phyloP scores from a whole-genome alignment of 2,113 vertebrate species.

The Triplophysa siluroides region DNA sequence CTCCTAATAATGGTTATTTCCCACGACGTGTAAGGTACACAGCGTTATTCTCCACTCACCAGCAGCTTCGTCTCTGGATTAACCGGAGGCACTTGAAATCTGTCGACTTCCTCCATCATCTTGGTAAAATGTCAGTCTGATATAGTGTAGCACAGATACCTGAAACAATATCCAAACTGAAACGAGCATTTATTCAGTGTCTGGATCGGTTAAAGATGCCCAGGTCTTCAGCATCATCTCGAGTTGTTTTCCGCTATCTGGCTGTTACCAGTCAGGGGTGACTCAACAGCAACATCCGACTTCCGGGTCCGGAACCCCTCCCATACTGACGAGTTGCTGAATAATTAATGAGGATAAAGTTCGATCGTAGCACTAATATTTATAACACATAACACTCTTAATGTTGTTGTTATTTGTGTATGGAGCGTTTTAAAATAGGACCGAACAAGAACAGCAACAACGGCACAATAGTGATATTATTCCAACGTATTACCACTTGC shows the following conservation, averaged over 20 bases:
- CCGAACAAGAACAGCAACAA: too few species aligned
- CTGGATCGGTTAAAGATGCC: conserved; percentile 43
- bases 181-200: conserved; percentile 41
- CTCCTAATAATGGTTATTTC: not conserved
- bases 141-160: conserved; percentile 19
- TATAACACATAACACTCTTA: too few species aligned
- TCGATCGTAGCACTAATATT: not conserved
- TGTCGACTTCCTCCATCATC: conserved; percentile 97
- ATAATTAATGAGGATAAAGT: conserved; percentile 27
- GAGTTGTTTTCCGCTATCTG: conserved; percentile 66
- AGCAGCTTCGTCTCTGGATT: conserved; percentile 91
- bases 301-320: conserved; percentile 66
- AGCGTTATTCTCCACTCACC: conserved; percentile 73
- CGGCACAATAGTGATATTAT: too few species aligned
- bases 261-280: conserved; percentile 68
- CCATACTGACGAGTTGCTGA: conserved; percentile 1
- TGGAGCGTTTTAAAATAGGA: too few species aligned
- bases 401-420: too few species aligned
- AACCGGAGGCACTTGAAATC: conserved; percentile 91
- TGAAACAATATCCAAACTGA: not conserved
- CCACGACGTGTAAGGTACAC: not conserved
- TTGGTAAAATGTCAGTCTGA: conserved; percentile 65
- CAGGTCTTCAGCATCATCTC: conserved; percentile 63
- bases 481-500: too few species aligned
- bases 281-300: conserved; percentile 76